A percentile compares a stretch with the other conserved stretches of the same genome.
Conservation (phyloP, 2,888 invertebrate genomes). For the Meghimatium bilineatum region DNA sequence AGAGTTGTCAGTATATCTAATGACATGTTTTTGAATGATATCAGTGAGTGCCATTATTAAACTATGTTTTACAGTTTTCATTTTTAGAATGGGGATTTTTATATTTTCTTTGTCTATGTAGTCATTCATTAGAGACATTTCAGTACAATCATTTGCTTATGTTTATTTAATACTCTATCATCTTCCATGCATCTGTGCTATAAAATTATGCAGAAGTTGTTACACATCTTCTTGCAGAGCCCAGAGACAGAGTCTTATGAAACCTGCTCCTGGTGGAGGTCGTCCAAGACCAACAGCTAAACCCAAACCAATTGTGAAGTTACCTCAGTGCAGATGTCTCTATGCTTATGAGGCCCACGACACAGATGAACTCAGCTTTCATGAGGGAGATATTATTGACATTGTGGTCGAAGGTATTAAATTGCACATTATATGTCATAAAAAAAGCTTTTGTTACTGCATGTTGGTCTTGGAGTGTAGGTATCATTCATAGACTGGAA, state of each 20-base stretch:
- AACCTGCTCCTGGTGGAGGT: constrained; percentile 64
- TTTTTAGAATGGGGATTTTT: no score
- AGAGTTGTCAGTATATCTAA: no score
- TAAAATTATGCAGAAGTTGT: not conserved
- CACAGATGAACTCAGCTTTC: constrained; percentile 82
- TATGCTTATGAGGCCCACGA: constrained; percentile 84
- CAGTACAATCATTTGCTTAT: no score
- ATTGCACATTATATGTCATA: not conserved
- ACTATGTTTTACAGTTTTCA: no score
- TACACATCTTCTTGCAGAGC: constrained; percentile 15
- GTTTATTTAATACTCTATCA: no score
- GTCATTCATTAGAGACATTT: no score
- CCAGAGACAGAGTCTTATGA: constrained; percentile 54
- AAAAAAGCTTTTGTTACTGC: no score
- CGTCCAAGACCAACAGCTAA: constrained; percentile 76
- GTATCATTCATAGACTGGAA: no score
- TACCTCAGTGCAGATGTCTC: constrained; percentile 78
- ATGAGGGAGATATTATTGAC: constrained; percentile 82
- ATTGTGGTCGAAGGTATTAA: constrained; percentile 78
- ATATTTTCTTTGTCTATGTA: no score
- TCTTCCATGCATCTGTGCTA: not conserved
- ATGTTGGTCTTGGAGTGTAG: no score
- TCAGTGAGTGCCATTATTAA: no score
- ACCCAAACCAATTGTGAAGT: constrained; percentile 63
- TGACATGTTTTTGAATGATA: no score